A percentile compares a stretch with the other conserved stretches of the same genome.
Conservation (phyloP, 2,797 vertebrate species). For the Thripadectes ignobilis region DNA sequence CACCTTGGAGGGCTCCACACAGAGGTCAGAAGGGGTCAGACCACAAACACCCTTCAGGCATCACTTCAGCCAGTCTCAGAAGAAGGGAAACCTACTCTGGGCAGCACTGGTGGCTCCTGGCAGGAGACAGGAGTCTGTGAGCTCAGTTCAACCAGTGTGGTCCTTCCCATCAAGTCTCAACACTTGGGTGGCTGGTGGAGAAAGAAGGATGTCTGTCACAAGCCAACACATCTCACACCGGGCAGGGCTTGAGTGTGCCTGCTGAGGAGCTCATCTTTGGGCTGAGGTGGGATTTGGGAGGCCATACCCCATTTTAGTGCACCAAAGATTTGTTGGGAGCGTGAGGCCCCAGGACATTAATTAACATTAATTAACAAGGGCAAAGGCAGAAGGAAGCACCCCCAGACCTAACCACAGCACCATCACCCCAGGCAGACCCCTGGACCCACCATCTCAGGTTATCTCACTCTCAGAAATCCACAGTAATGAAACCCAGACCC, state of each 20-base stretch:
- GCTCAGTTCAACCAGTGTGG: not conserved
- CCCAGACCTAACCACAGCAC: not conserved
- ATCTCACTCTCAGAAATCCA: not conserved
- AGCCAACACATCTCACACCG: accelerated
- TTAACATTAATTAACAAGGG: not conserved
- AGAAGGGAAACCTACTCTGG: not conserved
- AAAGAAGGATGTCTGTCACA: not conserved
- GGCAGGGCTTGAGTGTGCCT: no score
- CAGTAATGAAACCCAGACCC: not conserved
- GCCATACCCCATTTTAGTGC: not conserved
- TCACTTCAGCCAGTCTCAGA: not conserved
- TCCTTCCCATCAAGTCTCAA: not conserved
- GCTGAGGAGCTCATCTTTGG: not conserved
- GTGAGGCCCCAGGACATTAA: not conserved
- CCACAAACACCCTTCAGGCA: not conserved
- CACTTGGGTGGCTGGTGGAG: not conserved
- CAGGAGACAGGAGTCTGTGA: not conserved
- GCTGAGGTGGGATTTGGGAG: not conserved
- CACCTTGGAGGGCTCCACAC: accelerated
- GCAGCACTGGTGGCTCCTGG: not conserved
- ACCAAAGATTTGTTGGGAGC: not conserved
- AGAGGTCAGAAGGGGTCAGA: not conserved
- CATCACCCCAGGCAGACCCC: not conserved
- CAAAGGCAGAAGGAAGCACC: not conserved
- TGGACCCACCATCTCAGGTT: not conserved